phyloP scores from a whole-genome alignment of 1,140 invertebrate species.

The Drosophila lacteicornis region DNA sequence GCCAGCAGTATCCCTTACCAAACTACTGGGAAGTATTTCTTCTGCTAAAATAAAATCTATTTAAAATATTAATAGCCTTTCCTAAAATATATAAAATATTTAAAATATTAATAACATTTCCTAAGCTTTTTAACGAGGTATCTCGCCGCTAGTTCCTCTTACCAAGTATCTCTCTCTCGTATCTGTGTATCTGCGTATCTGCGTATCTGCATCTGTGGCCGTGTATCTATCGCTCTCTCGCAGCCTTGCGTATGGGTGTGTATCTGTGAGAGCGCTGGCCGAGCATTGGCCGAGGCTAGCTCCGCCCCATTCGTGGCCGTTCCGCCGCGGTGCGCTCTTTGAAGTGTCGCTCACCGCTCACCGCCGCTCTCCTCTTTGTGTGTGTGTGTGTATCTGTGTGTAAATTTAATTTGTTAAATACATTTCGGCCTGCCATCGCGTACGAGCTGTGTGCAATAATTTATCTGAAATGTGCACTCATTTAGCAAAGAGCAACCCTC shows the following conservation, averaged over 20 bases:
- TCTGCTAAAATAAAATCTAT: no score
- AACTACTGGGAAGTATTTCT: no score
- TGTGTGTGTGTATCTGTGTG: slow-evolving; percentile 61
- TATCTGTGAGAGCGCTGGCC: slow-evolving; percentile 41
- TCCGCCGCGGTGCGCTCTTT: slow-evolving; percentile 67
- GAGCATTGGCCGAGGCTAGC: slow-evolving; percentile 15
- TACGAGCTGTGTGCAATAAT: slow-evolving; percentile 82
- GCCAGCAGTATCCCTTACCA: no score
- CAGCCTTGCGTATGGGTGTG: slow-evolving; percentile 13
- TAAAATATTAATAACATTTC: background rate
- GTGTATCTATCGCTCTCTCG: slow-evolving; percentile 11
- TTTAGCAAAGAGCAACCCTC: slow-evolving; percentile 79
- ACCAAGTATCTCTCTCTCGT: background rate
- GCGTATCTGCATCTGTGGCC: slow-evolving; percentile 22
- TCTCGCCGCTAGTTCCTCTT: background rate
- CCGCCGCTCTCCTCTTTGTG: background rate
- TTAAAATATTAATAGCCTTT: no score
- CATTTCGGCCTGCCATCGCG: slow-evolving; percentile 72
- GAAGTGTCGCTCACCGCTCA: slow-evolving; percentile 37
- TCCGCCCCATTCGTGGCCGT: slow-evolving; percentile 42
- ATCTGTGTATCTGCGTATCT: slow-evolving; percentile 18
- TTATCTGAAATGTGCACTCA: slow-evolving; percentile 84
- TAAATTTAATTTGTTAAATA: slow-evolving; percentile 84
- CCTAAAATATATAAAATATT: no score
- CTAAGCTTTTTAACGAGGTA: background rate